phyloP scores from a whole-genome alignment of 2,888 invertebrate species.

The Fragum fragum region DNA sequence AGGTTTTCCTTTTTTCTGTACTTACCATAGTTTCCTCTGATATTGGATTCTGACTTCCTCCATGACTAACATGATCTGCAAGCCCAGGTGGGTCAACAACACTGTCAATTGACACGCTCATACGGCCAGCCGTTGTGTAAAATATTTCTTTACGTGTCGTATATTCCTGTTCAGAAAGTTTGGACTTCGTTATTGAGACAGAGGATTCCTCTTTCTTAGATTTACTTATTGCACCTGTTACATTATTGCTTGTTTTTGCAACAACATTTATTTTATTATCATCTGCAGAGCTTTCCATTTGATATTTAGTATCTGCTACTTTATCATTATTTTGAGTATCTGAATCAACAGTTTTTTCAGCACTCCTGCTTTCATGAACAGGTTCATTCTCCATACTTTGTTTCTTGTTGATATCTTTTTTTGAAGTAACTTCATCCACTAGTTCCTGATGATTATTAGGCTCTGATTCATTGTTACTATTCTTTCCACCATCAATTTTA shows the following conservation, averaged over 20 bases:
- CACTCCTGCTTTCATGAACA: neutral
- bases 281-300: neutral
- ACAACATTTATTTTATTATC: neutral
- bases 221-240: neutral
- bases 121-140: slow-evolving; percentile 76
- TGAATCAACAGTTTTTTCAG: neutral
- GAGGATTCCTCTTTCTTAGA: slow-evolving; percentile 5
- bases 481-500: neutral
- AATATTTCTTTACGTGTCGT: slow-evolving; percentile 73
- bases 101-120: slow-evolving; percentile 75
- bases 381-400: neutral
- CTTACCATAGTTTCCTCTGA: slow-evolving; percentile 22
- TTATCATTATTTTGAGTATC: neutral
- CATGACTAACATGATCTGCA: slow-evolving; percentile 15
- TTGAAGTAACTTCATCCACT: neutral
- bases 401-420: neutral
- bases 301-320: neutral
- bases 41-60: slow-evolving; percentile 14
- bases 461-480: neutral
- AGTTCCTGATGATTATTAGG: neutral
- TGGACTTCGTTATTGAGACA: slow-evolving; percentile 25
- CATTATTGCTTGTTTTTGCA: neutral
- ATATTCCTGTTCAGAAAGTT: slow-evolving; percentile 40
- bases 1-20: too few relatives aligned
- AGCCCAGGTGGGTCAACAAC: slow-evolving; percentile 56